Evolutionary conservation across 2,797 vertebrate species (phyloP), one percentile per base, ranked within the genome.

Genomic region (Rhynchonycteris naso): DNA sequence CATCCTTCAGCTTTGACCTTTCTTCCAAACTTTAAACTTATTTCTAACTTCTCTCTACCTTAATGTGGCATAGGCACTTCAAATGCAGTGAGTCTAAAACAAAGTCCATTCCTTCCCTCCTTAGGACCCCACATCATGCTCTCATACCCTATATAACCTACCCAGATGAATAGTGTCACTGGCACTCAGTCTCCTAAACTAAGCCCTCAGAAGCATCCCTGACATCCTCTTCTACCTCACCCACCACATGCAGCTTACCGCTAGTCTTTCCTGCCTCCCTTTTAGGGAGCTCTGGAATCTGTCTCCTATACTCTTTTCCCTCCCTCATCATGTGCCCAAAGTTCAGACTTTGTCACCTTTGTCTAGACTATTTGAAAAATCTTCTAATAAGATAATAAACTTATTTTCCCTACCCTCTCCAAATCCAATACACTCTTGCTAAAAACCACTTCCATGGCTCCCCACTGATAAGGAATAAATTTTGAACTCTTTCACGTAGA

Each of bases 391-490:
- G 5, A 81, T 83, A 92, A 91, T 58, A 90, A 76, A 90, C 28
- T 72, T 56, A 50, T 63, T 91, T 95, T 89, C 35, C n/a, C 66
- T 86, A 16, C 54, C 10, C 30, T 93, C 38, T 80, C 21, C n/a
- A 90, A 96, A 95, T 91, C 22, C 5, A 89, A 80, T 56, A 63
- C 0, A 58, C 5, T 52, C 16, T 58, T 88, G 16, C 15, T 82
- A 65, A 95, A 96, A 91, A n/a, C 30, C 1, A 68, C 1, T 90
- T 93, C 30, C 74, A 16, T 88, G 65, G 56, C 24, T 91, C 59
- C 78, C 43, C 78, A 52, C 12, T 92, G 26, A 33, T 74, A 54
- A 83, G 90, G 15, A 92, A 84, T 50, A 93, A 92, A 95, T 95
- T 93, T 21, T 2, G 84, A 93, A 74, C 81, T 95, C 7, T 72